Evolutionary conservation across 30 jellyfish, hydroid and myxozoan species (phyloP), one percentile per base, ranked within the genome.

Genomic region (Catostylus mosaicus): DNA sequence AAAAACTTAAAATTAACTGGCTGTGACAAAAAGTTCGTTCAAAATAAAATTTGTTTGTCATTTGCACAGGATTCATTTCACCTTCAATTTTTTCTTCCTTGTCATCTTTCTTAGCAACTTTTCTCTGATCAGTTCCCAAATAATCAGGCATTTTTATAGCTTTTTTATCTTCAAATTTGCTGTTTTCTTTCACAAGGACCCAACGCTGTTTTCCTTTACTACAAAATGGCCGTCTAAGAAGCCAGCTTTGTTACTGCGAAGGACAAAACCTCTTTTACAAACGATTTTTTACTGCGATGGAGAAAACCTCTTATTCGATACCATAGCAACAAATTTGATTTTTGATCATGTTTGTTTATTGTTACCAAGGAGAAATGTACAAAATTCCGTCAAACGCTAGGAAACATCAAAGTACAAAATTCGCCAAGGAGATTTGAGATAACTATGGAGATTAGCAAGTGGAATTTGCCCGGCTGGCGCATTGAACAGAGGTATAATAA

Each of bases 401-500:
- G n/a, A 67, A 4, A 63, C 27, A 9, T 63, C 52, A 20, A 63
- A 37, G 30, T 34, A 29, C 10, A 38, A 36, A 35, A 3, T 14
- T n/a, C 16, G 4, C 65, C 12, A 34, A 33, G 22, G 80, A 11
- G 50, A 1, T 6, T 34, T 35, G 56, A 47, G 20, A 66, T 12
- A 45, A 59, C 71, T 23, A 84, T 84, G 95, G 88, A 78, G 63
- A 72, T 46, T 2, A 83, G 78, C 75, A 86, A 86, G 73, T 78
- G 89, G 86, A 78, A 73, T 4, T 30, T 94, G 59, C 97, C 99
- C 20, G 99, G 99, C 43, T 94, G 99, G 99, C 87, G 99, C 46
- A 94, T 94, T 4, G 99, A 94, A 66, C 99, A 94, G 66, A 47
- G 84, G 38, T 94, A 57, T 46, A 88, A 65, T 40, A 88, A 83